Conservation (phyloP, 2,797 vertebrate genomes). For the Sebastes kiyomatsui region DNA sequence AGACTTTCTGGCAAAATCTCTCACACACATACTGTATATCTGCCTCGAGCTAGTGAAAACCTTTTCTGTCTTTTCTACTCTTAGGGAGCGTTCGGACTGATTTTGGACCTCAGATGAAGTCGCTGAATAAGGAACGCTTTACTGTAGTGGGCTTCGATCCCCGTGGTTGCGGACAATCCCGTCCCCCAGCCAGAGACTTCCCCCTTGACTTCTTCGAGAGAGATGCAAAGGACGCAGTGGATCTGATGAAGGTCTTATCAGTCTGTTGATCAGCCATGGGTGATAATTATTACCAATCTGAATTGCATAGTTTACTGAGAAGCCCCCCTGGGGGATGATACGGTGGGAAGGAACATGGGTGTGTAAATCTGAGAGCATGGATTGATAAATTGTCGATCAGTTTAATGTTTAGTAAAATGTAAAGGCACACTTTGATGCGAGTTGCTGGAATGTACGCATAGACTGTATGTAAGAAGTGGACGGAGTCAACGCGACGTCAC, state of each 20-base stretch:
- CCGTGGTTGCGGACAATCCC: too few relatives aligned
- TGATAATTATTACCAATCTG: not conserved
- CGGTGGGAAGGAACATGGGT: too few relatives aligned
- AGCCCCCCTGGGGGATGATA: too few relatives aligned
- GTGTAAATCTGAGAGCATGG: not conserved
- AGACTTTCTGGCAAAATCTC: not conserved
- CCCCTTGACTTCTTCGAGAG: too few relatives aligned
- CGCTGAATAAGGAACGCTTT: slow-evolving; percentile 65
- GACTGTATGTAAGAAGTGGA: too few relatives aligned
- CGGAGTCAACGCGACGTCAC: too few relatives aligned
- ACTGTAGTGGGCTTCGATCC: too few relatives aligned
- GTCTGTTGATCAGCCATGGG: not conserved
- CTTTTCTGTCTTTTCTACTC: not conserved
- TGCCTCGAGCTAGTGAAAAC: not conserved
- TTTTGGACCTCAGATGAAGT: slow-evolving; percentile 90
- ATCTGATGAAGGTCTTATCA: too few relatives aligned
- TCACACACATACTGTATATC: not conserved
- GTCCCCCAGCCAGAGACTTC: too few relatives aligned
- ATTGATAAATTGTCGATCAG: not conserved
- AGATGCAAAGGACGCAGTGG: too few relatives aligned
- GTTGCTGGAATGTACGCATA: not conserved
- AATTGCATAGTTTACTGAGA: not conserved
- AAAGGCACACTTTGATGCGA: not conserved
- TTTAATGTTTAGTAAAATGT: too few relatives aligned
- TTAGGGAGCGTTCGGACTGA: slow-evolving; percentile 89